Evolutionary conservation across 2,797 vertebrate genomes (phyloP).

Genomic region (Dicrostonyx torquatus): DNA sequence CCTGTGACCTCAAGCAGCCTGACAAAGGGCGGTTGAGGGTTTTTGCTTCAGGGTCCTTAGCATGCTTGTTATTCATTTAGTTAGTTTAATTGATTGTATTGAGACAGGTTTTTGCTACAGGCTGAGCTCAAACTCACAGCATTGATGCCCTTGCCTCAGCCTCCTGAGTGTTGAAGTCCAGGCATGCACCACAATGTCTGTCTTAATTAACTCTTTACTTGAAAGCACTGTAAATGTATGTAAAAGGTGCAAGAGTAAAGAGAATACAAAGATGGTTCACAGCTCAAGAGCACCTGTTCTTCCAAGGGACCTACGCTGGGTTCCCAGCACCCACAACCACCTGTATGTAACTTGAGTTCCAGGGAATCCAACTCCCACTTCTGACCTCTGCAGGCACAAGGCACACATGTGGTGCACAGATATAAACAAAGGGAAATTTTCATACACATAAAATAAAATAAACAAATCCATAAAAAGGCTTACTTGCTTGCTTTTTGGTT

Average conservation of each 20-base stretch:
- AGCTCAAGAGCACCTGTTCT: background rate
- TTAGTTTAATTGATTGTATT: background rate
- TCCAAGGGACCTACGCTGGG: background rate
- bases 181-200: background rate
- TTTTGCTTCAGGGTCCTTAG: background rate
- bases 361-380: background rate
- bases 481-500: too few relatives aligned
- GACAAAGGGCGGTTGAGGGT: background rate
- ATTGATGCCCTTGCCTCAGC: background rate
- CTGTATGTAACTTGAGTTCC: background rate
- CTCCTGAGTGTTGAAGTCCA: background rate
- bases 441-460: background rate
- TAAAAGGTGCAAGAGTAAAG: background rate
- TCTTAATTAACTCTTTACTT: slow-evolving; percentile 29
- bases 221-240: slow-evolving; percentile 5
- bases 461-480: background rate
- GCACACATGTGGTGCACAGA: background rate
- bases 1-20: background rate
- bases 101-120: background rate
- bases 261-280: background rate
- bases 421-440: background rate
- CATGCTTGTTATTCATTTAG: background rate
- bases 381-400: background rate
- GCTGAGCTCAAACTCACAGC: background rate
- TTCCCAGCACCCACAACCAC: background rate